phyloP scores from a whole-genome alignment of 2,888 invertebrate genomes.

The Muschampia plurimacula region DNA sequence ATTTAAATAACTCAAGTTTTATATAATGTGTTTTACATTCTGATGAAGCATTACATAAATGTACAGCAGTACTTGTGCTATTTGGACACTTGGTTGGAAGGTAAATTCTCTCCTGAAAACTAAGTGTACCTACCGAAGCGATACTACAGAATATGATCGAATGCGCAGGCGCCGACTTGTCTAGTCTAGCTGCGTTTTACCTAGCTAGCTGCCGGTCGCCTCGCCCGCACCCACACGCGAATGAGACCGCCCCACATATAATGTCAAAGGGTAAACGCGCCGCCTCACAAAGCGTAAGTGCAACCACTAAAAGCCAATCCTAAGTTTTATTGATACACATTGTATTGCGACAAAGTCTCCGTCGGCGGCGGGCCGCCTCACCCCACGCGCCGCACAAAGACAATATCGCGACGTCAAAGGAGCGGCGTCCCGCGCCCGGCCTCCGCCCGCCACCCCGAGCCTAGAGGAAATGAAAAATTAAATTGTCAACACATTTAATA shows the following conservation, averaged over 20 bases:
- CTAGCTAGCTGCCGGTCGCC: slow-evolving; percentile 47
- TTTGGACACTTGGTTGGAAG: no score
- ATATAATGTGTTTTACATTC: no score
- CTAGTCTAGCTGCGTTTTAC: slow-evolving; percentile 65
- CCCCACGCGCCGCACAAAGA: slow-evolving; percentile 84
- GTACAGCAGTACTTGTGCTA: no score
- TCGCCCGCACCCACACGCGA: slow-evolving; percentile 46
- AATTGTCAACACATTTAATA: slow-evolving; percentile 87
- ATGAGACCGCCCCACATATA: slow-evolving; percentile 69
- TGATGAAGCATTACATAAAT: no score
- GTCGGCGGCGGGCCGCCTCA: slow-evolving; percentile 77
- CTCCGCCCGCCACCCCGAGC: slow-evolving; percentile 59
- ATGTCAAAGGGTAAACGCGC: slow-evolving; percentile 85
- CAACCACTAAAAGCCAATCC: slow-evolving; percentile 87
- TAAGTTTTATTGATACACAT: slow-evolving; percentile 87
- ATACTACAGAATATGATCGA: no score
- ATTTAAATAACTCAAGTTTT: no score
- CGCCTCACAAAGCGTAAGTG: slow-evolving; percentile 86
- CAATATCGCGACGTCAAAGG: slow-evolving; percentile 87
- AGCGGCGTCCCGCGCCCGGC: slow-evolving; percentile 69
- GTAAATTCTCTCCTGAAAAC: no score
- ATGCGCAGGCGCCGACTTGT: slow-evolving; percentile 67
- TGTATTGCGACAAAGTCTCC: slow-evolving; percentile 86
- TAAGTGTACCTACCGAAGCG: no score
- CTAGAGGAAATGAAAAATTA: slow-evolving; percentile 86